phyloP scores from a whole-genome alignment of 2,113 vertebrate species.

The Piprites chloris region DNA sequence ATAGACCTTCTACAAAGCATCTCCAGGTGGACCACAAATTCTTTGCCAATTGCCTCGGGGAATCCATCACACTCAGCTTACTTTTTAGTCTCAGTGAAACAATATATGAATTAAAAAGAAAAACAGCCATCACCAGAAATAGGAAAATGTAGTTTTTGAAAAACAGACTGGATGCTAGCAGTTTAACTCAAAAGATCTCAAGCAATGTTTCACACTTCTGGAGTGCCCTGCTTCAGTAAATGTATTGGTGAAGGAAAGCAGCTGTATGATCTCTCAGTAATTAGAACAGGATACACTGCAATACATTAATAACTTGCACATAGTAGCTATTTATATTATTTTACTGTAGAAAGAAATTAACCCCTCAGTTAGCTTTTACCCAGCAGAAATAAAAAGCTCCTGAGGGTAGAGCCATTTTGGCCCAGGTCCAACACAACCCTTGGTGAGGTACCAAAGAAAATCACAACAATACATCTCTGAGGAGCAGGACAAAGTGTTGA shows the following conservation, averaged over 20 bases:
- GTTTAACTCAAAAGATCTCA: neutral
- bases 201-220: neutral
- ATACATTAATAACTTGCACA: neutral
- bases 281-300: neutral
- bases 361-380: neutral
- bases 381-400: neutral
- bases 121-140: neutral
- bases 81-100: neutral
- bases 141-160: neutral
- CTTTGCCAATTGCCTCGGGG: neutral
- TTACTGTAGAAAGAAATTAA: neutral
- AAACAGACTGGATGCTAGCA: neutral
- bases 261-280: neutral
- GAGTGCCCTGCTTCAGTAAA: neutral
- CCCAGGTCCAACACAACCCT: neutral
- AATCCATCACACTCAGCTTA: neutral
- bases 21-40: neutral
- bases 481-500: neutral
- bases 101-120: neutral
- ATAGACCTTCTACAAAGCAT: neutral
- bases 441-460: neutral
- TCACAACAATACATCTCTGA: neutral
- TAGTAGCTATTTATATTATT: neutral
- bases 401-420: neutral
- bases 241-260: rapidly evolving